Conservation (phyloP, 2,113 vertebrate genomes). For the Scalopus aquaticus region DNA sequence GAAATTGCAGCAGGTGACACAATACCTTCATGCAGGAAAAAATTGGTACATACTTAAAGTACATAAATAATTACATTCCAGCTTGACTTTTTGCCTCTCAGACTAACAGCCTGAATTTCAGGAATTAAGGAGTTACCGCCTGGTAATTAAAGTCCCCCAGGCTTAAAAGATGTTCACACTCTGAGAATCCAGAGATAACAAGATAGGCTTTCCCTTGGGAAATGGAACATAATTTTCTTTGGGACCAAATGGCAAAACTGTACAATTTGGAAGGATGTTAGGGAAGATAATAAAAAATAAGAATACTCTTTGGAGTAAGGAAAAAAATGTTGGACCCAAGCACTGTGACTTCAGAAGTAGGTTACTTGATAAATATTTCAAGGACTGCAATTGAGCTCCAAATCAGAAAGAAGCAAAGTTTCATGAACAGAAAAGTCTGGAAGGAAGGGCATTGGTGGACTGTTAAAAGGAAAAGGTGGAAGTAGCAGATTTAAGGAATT, state of each 20-base stretch:
- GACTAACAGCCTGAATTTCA: conserved; percentile 17
- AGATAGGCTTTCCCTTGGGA: not conserved
- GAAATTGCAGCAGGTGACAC: not conserved
- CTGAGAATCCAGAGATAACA: not conserved
- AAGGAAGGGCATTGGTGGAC: not conserved
- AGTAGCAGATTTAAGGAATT: not conserved
- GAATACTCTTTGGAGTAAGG: not conserved
- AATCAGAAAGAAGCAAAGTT: not conserved
- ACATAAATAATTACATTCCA: not conserved
- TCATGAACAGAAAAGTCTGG: not conserved
- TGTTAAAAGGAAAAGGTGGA: not conserved
- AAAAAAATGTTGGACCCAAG: not conserved
- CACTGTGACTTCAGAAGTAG: not conserved
- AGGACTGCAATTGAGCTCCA: not conserved
- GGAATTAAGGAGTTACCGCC: not conserved
- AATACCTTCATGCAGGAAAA: conserved; percentile 15
- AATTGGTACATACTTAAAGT: not conserved
- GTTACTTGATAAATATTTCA: not conserved
- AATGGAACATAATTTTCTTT: conserved; percentile 18
- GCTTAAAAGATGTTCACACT: not conserved
- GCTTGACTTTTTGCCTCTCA: conserved; percentile 6
- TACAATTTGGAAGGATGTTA: not conserved
- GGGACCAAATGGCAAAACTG: conserved; percentile 27
- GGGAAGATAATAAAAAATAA: conserved; percentile 8
- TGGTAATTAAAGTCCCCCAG: not conserved